These are phyloP conservation scores for Trematocara nigrifrons DNA, from an alignment of 2,113 vertebrate genomes.

Conservation along the genomic window DNA sequence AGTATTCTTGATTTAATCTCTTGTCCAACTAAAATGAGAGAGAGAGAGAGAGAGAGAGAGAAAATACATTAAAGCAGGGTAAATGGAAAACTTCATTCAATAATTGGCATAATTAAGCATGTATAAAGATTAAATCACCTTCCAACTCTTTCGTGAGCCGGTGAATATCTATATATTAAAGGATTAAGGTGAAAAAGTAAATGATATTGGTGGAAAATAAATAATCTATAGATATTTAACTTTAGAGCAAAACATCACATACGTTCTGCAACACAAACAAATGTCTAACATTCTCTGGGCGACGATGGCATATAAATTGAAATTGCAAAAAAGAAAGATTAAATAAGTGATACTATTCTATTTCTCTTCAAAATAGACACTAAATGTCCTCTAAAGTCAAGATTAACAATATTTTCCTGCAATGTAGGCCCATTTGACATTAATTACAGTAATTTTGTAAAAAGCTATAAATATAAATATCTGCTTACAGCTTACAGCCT, in stretches of 20 bases:
- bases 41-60: background rate
- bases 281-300: background rate
- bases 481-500: background rate
- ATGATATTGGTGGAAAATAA: background rate
- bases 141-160: slow-evolving; percentile 84
- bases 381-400: background rate
- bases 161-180: slow-evolving; percentile 80
- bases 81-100: background rate
- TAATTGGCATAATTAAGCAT: background rate
- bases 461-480: background rate
- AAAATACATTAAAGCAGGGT: background rate
- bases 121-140: slow-evolving; percentile 66
- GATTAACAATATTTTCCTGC: background rate
- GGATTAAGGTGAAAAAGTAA: slow-evolving; percentile 51
- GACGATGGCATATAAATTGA: background rate
- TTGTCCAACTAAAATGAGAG: slow-evolving; percentile 73
- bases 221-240: background rate
- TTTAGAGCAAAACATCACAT: background rate
- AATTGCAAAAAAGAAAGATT: background rate
- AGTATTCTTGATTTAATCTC: slow-evolving; percentile 93
- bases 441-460: background rate
- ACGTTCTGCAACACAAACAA: background rate
- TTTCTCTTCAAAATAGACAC: background rate
- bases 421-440: background rate
- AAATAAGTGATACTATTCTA: background rate